Percentiles rank a stretch among this genome's conserved stretches.
phyloP scores from a whole-genome alignment of 1,140 invertebrate species.

The Lordiphosa mommai region DNA sequence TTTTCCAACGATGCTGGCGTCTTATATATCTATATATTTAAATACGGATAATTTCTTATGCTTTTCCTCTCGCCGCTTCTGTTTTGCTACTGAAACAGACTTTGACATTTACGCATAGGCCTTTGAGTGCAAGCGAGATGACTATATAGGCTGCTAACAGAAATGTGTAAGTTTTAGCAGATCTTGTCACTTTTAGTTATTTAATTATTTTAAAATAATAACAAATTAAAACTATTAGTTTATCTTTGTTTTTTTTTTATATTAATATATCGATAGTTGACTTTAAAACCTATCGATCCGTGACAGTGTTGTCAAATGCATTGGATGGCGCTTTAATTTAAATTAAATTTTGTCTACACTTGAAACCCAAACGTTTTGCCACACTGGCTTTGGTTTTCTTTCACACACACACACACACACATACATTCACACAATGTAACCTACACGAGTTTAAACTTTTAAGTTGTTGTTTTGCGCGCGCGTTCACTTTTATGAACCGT shows the following conservation, averaged over 20 bases:
- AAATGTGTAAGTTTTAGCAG: too few relatives aligned
- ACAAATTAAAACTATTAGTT: too few relatives aligned
- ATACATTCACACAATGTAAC: constrained; percentile 24
- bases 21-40: constrained; percentile 34
- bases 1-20: constrained; percentile 28
- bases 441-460: constrained; percentile 28
- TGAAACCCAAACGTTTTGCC: constrained; percentile 32
- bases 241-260: too few relatives aligned
- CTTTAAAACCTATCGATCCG: too few relatives aligned
- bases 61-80: constrained; percentile 27
- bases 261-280: too few relatives aligned
- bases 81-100: constrained; percentile 43
- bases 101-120: constrained; percentile 41
- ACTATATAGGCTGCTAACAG: not conserved
- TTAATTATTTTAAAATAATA: too few relatives aligned
- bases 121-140: constrained; percentile 37
- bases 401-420: constrained; percentile 18
- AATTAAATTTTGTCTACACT: constrained; percentile 7
- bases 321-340: too few relatives aligned
- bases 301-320: too few relatives aligned
- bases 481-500: constrained; percentile 55
- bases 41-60: not conserved
- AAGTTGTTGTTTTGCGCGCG: constrained; percentile 31
- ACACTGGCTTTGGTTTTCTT: constrained; percentile 30
- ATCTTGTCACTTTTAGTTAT: too few relatives aligned